phyloP scores from a whole-genome alignment of 2,113 vertebrate species.

The Pholis gunnellus region DNA sequence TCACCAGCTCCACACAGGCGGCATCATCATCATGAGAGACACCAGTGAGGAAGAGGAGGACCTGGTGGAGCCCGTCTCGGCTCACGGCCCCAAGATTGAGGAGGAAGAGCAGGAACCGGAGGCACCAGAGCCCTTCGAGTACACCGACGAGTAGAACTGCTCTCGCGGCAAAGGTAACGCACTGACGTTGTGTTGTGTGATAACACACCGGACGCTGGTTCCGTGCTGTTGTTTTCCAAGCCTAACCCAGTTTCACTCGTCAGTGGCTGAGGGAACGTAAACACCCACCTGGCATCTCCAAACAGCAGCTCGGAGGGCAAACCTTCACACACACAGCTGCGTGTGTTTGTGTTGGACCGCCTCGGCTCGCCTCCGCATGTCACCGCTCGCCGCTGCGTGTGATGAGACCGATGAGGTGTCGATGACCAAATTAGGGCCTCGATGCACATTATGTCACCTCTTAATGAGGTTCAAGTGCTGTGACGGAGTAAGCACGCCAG shows the following conservation, averaged over 20 bases:
- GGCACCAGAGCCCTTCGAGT: slow-evolving; percentile 97
- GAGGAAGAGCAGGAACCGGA: slow-evolving; percentile 99
- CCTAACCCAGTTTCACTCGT: slow-evolving; percentile 42
- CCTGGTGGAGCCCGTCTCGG: slow-evolving; percentile 96
- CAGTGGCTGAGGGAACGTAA: slow-evolving; percentile 70
- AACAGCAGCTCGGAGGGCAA: slow-evolving; percentile 36
- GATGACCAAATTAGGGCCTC: slow-evolving; percentile 63
- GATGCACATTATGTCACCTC: slow-evolving; percentile 23
- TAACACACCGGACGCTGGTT: slow-evolving; percentile 21
- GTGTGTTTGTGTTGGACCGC: slow-evolving; percentile 67
- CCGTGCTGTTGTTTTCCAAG: slow-evolving; percentile 35
- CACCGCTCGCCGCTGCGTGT: slow-evolving; percentile 10
- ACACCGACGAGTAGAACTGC: slow-evolving; percentile 91
- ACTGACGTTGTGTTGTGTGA: not conserved
- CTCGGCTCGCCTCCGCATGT: slow-evolving; percentile 32
- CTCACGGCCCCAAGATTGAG: slow-evolving; percentile 97
- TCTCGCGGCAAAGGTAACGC: slow-evolving; percentile 42
- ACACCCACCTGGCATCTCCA: slow-evolving; percentile 51
- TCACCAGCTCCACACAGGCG: slow-evolving; percentile 92
- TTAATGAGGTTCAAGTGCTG: slow-evolving; percentile 38
- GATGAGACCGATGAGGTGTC: slow-evolving; percentile 63
- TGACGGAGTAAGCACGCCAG: slow-evolving; percentile 30
- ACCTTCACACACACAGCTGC: slow-evolving; percentile 19
- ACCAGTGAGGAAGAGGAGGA: slow-evolving; percentile 97
- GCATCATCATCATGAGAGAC: slow-evolving; percentile 98